Percentiles rank a stretch among this genome's conserved stretches.
Conservation (phyloP, 2,113 vertebrate species). For the Lepus timidus region DNA sequence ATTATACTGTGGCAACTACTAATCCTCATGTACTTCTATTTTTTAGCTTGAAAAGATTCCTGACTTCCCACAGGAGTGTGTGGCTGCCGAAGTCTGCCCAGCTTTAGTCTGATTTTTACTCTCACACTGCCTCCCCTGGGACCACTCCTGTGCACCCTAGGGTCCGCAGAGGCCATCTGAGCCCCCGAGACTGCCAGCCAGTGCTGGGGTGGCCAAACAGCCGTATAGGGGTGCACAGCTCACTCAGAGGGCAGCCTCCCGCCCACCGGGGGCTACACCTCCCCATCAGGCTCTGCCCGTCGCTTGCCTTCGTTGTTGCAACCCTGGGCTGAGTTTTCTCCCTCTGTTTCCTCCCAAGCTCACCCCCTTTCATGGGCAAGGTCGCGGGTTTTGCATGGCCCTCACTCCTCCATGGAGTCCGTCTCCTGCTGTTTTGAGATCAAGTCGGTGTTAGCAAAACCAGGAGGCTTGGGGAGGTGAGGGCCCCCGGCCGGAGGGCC, state of each 20-base stretch:
- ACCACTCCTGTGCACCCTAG: fast-evolving
- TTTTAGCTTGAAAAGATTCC: background rate
- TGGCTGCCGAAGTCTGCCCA: background rate
- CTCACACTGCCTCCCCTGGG: background rate
- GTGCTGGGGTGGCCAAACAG: too few species aligned
- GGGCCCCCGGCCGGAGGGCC: background rate
- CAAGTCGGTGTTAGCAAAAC: background rate
- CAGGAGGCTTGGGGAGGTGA: background rate
- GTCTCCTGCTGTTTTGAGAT: background rate
- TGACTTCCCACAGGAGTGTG: background rate
- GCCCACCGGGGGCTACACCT: background rate
- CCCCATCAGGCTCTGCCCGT: too few species aligned
- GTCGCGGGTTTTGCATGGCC: background rate
- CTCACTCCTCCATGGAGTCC: background rate
- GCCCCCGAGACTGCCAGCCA: background rate
- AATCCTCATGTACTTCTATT: background rate
- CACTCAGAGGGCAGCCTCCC: background rate
- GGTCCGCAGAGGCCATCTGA: background rate
- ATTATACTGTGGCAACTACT: background rate
- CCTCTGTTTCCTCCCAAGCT: background rate
- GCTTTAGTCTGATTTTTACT: background rate
- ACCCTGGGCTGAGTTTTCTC: background rate
- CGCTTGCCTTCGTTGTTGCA: background rate
- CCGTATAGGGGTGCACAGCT: too few species aligned
- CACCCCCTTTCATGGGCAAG: background rate